A percentile compares a stretch with the other conserved stretches of the same genome.
Evolutionary conservation across 2,888 invertebrate species (phyloP).

Genomic region (Noctua pronuba): DNA sequence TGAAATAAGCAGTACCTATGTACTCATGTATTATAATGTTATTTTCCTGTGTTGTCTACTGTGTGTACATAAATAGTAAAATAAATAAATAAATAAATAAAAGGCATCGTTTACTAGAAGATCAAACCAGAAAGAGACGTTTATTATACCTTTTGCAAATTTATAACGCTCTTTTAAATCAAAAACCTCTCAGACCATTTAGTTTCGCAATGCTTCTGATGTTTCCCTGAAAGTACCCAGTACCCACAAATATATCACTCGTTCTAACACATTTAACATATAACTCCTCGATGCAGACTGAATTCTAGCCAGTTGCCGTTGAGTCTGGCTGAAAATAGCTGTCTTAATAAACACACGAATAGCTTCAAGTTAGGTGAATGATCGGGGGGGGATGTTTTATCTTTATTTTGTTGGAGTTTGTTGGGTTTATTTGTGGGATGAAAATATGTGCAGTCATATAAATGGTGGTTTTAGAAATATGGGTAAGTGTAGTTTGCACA

Average conservation of each 20-base stretch:
- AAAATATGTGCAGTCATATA: conserved; percentile 12
- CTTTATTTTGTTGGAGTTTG: conserved; percentile 30
- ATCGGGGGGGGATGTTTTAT: conserved; percentile 30
- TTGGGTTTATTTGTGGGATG: conserved; percentile 29
- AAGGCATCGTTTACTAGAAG: not conserved
- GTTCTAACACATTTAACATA: conserved; percentile 22
- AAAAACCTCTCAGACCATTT: not conserved
- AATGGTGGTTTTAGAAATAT: not conserved
- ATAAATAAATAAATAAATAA: too few relatives aligned
- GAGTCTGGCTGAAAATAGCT: conserved; percentile 52
- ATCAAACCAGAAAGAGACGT: not conserved
- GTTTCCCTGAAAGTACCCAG: not conserved
- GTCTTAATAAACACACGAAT: conserved; percentile 51
- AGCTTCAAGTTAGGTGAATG: conserved; percentile 56
- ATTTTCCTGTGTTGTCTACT: too few relatives aligned
- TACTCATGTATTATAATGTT: too few relatives aligned
- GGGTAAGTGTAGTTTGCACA: not conserved
- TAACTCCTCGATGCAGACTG: conserved; percentile 24
- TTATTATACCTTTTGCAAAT: too few relatives aligned
- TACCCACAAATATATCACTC: conserved; percentile 2
- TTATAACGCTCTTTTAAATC: not conserved
- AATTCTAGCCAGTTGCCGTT: conserved; percentile 34
- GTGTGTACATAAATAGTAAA: too few relatives aligned
- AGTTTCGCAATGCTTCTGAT: conserved; percentile 1
- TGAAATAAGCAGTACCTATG: too few relatives aligned